A percentile compares a stretch with the other conserved stretches of the same genome.
Conservation (phyloP, 2,888 invertebrate species). For the Panorpa germanica region DNA sequence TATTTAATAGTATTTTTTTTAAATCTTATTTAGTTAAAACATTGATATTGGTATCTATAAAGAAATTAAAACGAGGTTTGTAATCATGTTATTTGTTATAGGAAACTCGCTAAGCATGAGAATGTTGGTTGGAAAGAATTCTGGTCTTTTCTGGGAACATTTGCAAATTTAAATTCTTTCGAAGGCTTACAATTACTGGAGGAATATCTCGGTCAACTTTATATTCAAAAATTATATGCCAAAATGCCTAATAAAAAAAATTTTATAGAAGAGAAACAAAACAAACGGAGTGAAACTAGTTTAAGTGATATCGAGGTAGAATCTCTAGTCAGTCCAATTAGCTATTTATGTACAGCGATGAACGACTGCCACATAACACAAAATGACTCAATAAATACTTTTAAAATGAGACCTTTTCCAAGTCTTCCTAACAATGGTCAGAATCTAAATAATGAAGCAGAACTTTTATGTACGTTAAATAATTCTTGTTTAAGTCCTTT, state of each 20-base stretch:
- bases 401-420: slow-evolving; percentile 11
- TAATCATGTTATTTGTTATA: slow-evolving; percentile 20
- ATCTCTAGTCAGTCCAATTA: slow-evolving; percentile 1
- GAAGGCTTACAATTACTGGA: slow-evolving; percentile 63
- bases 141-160: slow-evolving; percentile 77
- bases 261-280: not conserved
- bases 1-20: too few relatives aligned
- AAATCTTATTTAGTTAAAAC: too few relatives aligned
- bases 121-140: slow-evolving; percentile 76
- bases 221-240: slow-evolving; percentile 8
- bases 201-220: slow-evolving; percentile 50
- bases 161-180: slow-evolving; percentile 52
- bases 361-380: too few relatives aligned
- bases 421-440: slow-evolving; percentile 13
- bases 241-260: slow-evolving; percentile 5
- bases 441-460: too few relatives aligned
- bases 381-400: too few relatives aligned
- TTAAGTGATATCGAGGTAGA: slow-evolving; percentile 11
- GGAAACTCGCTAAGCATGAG: slow-evolving; percentile 48
- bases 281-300: not conserved
- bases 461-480: slow-evolving; percentile 9
- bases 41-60: not conserved
- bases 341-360: slow-evolving; percentile 15
- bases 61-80: too few relatives aligned
- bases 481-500: slow-evolving; percentile 23